Conservation (phyloP, 2,113 vertebrate species). For the Poeciliopsis occidentalis region DNA sequence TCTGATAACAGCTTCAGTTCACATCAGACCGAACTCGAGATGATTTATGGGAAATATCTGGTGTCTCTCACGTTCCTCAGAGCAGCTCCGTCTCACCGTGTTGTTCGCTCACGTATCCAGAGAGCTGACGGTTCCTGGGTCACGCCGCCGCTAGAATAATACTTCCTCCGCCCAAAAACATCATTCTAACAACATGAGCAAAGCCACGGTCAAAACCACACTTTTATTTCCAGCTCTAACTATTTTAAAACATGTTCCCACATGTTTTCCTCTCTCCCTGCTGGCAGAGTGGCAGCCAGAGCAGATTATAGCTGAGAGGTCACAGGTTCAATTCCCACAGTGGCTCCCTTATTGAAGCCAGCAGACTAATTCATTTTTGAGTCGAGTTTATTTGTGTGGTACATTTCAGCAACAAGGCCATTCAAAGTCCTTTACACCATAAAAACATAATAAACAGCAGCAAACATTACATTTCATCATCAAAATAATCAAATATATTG, state of each 20-base stretch:
- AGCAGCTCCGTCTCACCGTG: slow-evolving; percentile 8
- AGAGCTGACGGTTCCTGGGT: slow-evolving; percentile 27
- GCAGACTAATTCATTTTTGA: slow-evolving; percentile 1
- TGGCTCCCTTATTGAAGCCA: neutral
- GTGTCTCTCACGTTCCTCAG: slow-evolving; percentile 38
- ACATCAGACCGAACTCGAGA: slow-evolving; percentile 22
- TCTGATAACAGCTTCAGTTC: slow-evolving; percentile 43
- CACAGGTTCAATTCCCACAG: slow-evolving; percentile 41
- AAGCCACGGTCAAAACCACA: slow-evolving; percentile 13
- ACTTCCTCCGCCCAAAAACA: slow-evolving; percentile 44
- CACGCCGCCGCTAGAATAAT: slow-evolving; percentile 45
- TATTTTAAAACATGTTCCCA: slow-evolving; percentile 44
- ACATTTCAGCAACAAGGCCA: too few species aligned
- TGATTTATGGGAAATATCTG: slow-evolving; percentile 65
- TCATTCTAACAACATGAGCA: slow-evolving; percentile 35
- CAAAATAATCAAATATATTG: too few species aligned
- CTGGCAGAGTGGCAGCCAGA: slow-evolving; percentile 22
- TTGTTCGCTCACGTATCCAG: slow-evolving; percentile 26
- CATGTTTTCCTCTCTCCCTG: slow-evolving; percentile 5
- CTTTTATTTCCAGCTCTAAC: slow-evolving; percentile 12
- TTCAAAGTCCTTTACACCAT: too few species aligned
- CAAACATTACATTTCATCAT: too few species aligned
- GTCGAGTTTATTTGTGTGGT: too few species aligned
- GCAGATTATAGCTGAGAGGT: slow-evolving; percentile 20
- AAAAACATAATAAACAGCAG: too few species aligned